Conservation (phyloP, 1,140 invertebrate genomes). For the Solenopsis invicta region DNA sequence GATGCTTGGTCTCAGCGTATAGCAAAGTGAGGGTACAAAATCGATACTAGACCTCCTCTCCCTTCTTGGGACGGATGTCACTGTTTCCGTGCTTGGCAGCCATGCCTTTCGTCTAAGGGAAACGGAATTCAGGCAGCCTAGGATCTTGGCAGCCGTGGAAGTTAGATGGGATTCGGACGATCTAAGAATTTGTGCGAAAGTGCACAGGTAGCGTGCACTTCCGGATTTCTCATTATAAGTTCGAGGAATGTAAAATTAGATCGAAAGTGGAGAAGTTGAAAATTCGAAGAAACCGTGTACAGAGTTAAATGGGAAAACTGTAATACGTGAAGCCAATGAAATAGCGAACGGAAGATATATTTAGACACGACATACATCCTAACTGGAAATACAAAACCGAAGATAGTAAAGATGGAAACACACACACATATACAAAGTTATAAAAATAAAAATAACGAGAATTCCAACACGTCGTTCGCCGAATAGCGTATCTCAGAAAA, state of each 20-base stretch:
- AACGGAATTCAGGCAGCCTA: constrained; percentile 33
- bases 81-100: constrained; percentile 78
- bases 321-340: neutral
- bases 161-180: constrained; percentile 16
- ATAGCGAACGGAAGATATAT: neutral
- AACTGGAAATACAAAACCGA: neutral
- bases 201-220: neutral
- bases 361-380: neutral
- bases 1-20: constrained; percentile 43
- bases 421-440: neutral
- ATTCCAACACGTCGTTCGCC: constrained; percentile 10
- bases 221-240: neutral
- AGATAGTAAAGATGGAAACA: neutral
- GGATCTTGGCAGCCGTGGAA: constrained; percentile 18
- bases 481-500: constrained; percentile 48
- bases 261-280: neutral
- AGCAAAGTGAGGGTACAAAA: constrained; percentile 75
- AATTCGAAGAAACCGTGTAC: neutral
- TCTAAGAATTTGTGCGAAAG: constrained; percentile 31
- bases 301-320: neutral
- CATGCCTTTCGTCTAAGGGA: constrained; percentile 65
- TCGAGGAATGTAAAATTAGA: constrained; percentile 21
- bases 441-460: constrained; percentile 31
- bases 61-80: constrained; percentile 77
- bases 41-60: constrained; percentile 78